Base-by-base conservation (phyloP, 2,888 invertebrate species). In the Epirrhoe tristata region DNA sequence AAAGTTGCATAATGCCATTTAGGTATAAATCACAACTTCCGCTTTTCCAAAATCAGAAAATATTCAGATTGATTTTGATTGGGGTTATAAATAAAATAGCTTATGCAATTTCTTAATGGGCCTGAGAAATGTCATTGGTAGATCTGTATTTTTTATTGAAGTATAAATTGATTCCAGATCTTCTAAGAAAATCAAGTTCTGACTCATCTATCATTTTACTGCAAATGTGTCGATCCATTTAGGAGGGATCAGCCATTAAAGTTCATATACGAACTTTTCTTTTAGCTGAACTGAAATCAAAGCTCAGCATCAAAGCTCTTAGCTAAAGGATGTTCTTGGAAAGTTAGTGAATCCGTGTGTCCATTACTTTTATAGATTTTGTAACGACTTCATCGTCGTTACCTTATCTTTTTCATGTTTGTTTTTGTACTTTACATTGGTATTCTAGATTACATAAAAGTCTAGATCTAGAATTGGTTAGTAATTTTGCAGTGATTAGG, bases 231-330 rank as follows among this genome's bases (percentile, higher is more conserved):
- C 58, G 53, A 62, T 50, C 61, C 67, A 54, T 66, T 69, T 66
- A 63, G n/a, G 60, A 58, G 56, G 58, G 59, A 69, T 67, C 61
- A 67, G 62, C 39, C 34, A 54, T 50, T 58, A 34, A 65, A 66
- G 62, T 64, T 67, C 55, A 66, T 55, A 52, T 51, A 67, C 55
- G 24, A 71, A 71, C 71, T 73, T 73, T 68, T 56, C 73, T 71
- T 63, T 73, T 71, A 73, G 67, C 66, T 66, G 69, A 63, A n/a
- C n/a, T n/a, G n/a, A n/a, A n/a, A n/a, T n/a, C n/a, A n/a, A 24
- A 24, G 24, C 24, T 24, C 24, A 1, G 58, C 58, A 32, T 55
- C 57, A 63, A 60, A 69, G 69, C 69, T 65, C 60, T 63, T 46
- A 58, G 65, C 58, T 66, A 62, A 67, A 65, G 65, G 65, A 62